Evolutionary conservation across 1,140 invertebrate species (phyloP).

Genomic region (Ceratina japonica): DNA sequence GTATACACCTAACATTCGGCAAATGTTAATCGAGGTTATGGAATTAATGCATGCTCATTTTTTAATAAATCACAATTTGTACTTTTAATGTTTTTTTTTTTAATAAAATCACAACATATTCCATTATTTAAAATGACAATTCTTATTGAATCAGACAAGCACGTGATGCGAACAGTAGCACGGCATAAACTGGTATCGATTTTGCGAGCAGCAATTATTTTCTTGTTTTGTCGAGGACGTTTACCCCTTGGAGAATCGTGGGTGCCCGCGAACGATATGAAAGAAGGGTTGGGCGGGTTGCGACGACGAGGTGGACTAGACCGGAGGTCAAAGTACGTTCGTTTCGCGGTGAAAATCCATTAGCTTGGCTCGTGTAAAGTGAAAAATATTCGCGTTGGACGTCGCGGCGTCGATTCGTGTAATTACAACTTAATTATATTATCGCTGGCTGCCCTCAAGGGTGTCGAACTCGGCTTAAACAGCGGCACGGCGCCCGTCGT

Average conservation of each 20-base stretch:
- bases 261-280: conserved; percentile 2
- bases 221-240: conserved; percentile 47
- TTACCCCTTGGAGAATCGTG: conserved; percentile 16
- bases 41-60: no score
- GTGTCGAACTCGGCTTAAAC: conserved; percentile 10
- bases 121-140: no score
- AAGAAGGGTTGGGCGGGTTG: not conserved
- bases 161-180: conserved; percentile 29
- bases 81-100: no score
- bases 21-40: no score
- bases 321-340: conserved; percentile 44
- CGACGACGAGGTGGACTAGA: no score
- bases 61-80: no score
- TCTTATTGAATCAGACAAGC: conserved; percentile 7
- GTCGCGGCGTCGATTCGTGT: conserved; percentile 14
- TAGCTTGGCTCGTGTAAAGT: conserved; percentile 21
- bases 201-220: conserved; percentile 41
- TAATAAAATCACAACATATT: no score
- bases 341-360: conserved; percentile 39
- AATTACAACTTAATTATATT: conserved; percentile 22
- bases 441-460: conserved; percentile 18
- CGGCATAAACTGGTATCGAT: conserved; percentile 35
- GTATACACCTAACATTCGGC: no score
- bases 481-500: not conserved
- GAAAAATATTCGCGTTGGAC: conserved; percentile 20